Conservation (phyloP, 1,140 invertebrate genomes). For the Aleiodes sp. region DNA sequence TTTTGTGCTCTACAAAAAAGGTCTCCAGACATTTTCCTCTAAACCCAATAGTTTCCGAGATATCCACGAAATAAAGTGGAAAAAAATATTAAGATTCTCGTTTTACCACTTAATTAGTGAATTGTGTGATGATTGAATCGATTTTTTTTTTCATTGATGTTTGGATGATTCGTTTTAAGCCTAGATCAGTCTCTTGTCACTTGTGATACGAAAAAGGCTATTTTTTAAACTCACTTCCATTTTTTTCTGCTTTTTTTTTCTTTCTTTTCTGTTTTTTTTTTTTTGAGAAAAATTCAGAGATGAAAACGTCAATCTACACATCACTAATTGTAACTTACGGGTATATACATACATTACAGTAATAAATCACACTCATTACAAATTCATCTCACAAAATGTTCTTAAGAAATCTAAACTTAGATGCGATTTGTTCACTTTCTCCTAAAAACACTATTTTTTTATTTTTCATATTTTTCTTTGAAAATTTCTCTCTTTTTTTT, state of each 20-base stretch:
- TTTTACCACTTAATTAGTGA: not conserved
- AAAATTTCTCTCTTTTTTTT: not conserved
- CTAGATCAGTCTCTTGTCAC: constrained; percentile 3
- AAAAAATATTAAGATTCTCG: too few relatives aligned
- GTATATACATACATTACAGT: constrained; percentile 19
- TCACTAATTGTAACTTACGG: constrained; percentile 5
- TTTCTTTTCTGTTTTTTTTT: not conserved
- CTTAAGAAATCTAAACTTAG: constrained; percentile 15
- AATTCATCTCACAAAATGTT: constrained; percentile 4
- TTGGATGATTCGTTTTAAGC: not conserved
- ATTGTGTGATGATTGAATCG: not conserved
- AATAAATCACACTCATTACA: constrained; percentile 15
- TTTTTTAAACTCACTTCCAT: not conserved
- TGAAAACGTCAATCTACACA: constrained; percentile 5
- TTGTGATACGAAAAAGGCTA: not conserved
- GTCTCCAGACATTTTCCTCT: too few relatives aligned
- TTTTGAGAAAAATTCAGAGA: not conserved
- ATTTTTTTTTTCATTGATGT: not conserved
- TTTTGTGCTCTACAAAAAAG: too few relatives aligned
- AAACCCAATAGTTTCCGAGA: too few relatives aligned
- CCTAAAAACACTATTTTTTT: too few relatives aligned
- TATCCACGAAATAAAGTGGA: too few relatives aligned
- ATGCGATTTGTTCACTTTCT: constrained; percentile 7
- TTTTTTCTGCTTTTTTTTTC: not conserved
- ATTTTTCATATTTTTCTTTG: not conserved